Conservation (phyloP, 2,888 invertebrate species). For the Physocephala rufipes region DNA sequence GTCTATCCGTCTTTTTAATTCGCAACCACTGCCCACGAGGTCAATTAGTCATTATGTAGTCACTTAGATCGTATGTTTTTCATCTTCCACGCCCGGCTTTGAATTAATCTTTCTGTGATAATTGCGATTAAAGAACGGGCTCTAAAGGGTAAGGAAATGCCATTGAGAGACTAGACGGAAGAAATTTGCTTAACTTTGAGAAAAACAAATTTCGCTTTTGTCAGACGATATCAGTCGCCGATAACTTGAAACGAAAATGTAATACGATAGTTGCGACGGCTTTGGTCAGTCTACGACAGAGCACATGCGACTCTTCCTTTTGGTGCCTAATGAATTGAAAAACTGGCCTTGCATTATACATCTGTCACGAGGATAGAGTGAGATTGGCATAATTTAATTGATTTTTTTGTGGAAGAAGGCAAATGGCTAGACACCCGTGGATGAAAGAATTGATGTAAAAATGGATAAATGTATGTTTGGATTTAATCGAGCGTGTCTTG, state of each 20-base stretch:
- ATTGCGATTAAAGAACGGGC: neutral
- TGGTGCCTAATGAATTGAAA: slow-evolving; percentile 7
- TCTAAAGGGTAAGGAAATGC: neutral
- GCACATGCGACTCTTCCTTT: neutral
- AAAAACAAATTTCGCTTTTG: slow-evolving; percentile 17
- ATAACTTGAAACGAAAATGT: neutral
- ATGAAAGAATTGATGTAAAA: too few relatives aligned
- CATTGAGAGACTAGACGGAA: neutral
- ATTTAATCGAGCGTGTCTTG: too few relatives aligned
- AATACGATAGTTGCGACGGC: neutral
- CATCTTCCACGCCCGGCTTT: slow-evolving; percentile 3
- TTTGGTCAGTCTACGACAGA: slow-evolving; percentile 4
- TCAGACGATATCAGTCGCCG: slow-evolving; percentile 6
- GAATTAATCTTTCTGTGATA: neutral
- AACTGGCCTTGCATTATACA: slow-evolving; percentile 8
- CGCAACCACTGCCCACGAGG: neutral
- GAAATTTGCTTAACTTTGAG: neutral
- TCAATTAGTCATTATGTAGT: neutral
- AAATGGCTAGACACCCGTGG: too few relatives aligned
- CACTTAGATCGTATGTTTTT: slow-evolving; percentile 11
- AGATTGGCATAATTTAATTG: neutral
- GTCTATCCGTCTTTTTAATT: neutral
- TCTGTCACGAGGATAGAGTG: neutral
- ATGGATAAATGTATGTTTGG: too few relatives aligned
- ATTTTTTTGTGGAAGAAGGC: neutral